Conservation (phyloP, 2,113 vertebrate species). For the Laticauda colubrina region DNA sequence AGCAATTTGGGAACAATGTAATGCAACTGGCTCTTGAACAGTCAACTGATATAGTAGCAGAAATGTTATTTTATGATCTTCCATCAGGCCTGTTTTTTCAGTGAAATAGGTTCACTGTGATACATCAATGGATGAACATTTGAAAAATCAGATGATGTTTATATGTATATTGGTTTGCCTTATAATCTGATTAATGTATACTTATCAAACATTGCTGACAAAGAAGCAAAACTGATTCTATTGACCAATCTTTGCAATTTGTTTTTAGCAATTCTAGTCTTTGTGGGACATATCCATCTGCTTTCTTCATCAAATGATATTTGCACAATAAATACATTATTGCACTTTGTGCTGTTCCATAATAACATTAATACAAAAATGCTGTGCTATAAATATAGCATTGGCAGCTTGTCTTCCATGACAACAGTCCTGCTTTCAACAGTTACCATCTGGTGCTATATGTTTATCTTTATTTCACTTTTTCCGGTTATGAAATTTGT, state of each 20-base stretch:
- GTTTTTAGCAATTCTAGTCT: conserved; percentile 2
- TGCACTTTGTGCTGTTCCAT: conserved; percentile 14
- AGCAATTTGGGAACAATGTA: background rate
- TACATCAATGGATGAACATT: background rate
- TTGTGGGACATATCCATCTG: conserved; percentile 7
- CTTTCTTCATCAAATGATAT: background rate
- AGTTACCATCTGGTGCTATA: conserved; percentile 67
- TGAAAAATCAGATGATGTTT: background rate
- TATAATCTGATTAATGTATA: background rate
- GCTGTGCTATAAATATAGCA: conserved; percentile 18
- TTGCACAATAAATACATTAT: background rate
- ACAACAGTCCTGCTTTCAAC: conserved; percentile 58
- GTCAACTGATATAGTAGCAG: background rate
- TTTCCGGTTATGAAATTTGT: background rate
- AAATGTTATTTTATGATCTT: background rate
- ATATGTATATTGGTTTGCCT: background rate
- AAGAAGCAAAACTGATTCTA: background rate
- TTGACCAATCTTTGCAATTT: background rate
- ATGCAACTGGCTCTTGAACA: too few relatives aligned
- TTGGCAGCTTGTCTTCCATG: conserved; percentile 52
- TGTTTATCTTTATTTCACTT: conserved; percentile 39
- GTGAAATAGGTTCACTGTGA: background rate
- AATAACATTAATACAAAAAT: conserved; percentile 10
- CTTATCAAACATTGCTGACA: background rate
- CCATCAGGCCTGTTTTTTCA: background rate